phyloP scores from a whole-genome alignment of 1,140 invertebrate genomes.

The Drosophila azteca region DNA sequence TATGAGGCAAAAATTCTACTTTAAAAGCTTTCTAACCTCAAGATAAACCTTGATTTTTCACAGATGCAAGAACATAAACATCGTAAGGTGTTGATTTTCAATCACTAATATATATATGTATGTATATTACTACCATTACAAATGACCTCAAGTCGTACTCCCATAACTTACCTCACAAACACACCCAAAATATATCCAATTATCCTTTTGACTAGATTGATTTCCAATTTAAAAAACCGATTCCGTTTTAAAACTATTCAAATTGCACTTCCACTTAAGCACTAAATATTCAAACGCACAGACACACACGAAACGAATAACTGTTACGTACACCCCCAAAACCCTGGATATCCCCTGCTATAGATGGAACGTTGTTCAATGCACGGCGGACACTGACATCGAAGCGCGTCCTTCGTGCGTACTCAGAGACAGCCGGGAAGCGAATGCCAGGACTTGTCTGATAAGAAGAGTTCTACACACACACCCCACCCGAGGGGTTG shows the following conservation, averaged over 20 bases:
- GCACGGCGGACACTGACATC: slow-evolving; percentile 20
- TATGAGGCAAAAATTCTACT: no score
- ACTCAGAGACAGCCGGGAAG: slow-evolving; percentile 46
- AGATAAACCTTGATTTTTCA: no score
- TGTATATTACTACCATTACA: no score
- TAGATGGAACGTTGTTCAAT: slow-evolving; percentile 10
- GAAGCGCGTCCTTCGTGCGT: slow-evolving; percentile 58
- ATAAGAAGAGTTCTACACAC: slow-evolving; percentile 38
- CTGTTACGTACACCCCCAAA: slow-evolving; percentile 1
- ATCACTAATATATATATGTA: neutral
- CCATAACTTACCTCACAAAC: neutral
- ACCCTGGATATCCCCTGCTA: slow-evolving; percentile 1
- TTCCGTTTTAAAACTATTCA: slow-evolving; percentile 4
- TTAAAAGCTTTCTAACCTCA: no score
- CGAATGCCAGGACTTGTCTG: slow-evolving; percentile 62
- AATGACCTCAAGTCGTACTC: no score
- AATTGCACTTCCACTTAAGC: slow-evolving; percentile 39
- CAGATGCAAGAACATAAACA: no score
- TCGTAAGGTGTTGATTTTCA: no score
- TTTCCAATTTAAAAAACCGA: neutral
- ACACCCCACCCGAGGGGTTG: slow-evolving; percentile 20
- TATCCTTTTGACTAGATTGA: slow-evolving; percentile 12
- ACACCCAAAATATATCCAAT: slow-evolving; percentile 21
- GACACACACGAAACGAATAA: neutral
- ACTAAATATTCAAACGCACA: slow-evolving; percentile 4